These are phyloP conservation scores for Philypnodon macrostomus DNA, from an alignment of 2,797 vertebrate genomes.

Conservation along the genomic window DNA sequence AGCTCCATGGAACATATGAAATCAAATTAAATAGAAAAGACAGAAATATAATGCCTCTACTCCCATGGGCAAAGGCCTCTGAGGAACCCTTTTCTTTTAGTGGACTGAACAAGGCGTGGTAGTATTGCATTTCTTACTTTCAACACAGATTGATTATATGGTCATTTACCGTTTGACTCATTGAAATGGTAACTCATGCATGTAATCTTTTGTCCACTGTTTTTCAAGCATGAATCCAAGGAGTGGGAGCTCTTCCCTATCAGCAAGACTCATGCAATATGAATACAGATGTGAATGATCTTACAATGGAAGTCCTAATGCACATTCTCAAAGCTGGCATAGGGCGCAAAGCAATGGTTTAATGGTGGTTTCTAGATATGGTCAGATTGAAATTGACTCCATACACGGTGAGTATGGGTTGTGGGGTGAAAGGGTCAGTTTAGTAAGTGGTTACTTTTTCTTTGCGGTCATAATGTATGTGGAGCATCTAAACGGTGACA, in stretches of 20 bases:
- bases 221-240: conserved; percentile 32
- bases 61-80: conserved; percentile 50
- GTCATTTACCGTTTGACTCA: conserved; percentile 45
- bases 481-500: too few species aligned
- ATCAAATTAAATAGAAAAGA: conserved; percentile 74
- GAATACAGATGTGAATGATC: conserved; percentile 52
- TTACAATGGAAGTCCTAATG: conserved; percentile 45
- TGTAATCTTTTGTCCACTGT: conserved; percentile 29
- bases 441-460: conserved; percentile 71
- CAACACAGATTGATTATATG: conserved; percentile 53
- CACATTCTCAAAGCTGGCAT: conserved; percentile 30
- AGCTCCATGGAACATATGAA: conserved; percentile 71
- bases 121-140: conserved; percentile 26
- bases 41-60: conserved; percentile 64
- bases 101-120: conserved; percentile 31
- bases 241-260: conserved; percentile 33
- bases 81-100: conserved; percentile 47
- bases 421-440: conserved; percentile 65
- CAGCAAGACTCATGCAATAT: conserved; percentile 46
- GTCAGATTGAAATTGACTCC: conserved; percentile 75
- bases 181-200: conserved; percentile 58
- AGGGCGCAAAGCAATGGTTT: conserved; percentile 58
- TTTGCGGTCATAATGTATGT: conserved; percentile 74
- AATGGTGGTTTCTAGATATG: conserved; percentile 58
- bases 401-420: conserved; percentile 41